These are phyloP conservation scores for Bombyx mandarina DNA, from an alignment of 1,140 invertebrate species.

Conservation along the genomic window DNA sequence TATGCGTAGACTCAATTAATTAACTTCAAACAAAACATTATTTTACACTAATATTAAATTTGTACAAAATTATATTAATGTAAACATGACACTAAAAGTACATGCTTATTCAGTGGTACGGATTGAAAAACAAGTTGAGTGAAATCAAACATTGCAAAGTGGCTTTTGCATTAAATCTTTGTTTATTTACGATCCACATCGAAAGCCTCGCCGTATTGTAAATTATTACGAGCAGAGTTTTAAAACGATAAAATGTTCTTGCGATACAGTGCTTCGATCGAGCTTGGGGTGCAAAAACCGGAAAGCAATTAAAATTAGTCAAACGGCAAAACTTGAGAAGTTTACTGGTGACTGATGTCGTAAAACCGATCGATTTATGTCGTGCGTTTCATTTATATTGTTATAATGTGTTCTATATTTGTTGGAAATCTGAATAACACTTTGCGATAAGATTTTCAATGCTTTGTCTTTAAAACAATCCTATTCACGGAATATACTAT, in stretches of 20 bases:
- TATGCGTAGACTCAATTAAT: no score
- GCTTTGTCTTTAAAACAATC: no score
- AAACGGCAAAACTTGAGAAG: constrained; percentile 36
- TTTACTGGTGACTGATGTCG: constrained; percentile 38
- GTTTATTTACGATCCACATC: constrained; percentile 43
- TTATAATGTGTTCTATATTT: no score
- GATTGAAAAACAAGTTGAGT: constrained; percentile 4
- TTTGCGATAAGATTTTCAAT: no score
- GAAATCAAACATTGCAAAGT: constrained; percentile 35
- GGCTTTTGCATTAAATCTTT: constrained; percentile 41
- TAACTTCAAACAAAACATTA: no score
- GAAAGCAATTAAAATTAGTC: constrained; percentile 53
- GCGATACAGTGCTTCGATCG: constrained; percentile 35
- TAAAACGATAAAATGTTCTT: constrained; percentile 39
- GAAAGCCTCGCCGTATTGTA: constrained; percentile 29
- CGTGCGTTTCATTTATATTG: constrained; percentile 10
- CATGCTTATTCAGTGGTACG: no score
- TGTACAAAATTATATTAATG: no score
- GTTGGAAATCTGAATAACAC: no score
- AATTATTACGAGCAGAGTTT: constrained; percentile 35
- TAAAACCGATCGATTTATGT: constrained; percentile 52
- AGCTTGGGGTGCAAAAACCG: constrained; percentile 33
- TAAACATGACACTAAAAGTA: no score
- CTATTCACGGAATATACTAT: no score
- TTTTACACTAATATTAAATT: no score